Percentiles rank a stretch among this genome's conserved stretches.
phyloP scores from a whole-genome alignment of 2,888 invertebrate genomes.

The Plutella xylostella region DNA sequence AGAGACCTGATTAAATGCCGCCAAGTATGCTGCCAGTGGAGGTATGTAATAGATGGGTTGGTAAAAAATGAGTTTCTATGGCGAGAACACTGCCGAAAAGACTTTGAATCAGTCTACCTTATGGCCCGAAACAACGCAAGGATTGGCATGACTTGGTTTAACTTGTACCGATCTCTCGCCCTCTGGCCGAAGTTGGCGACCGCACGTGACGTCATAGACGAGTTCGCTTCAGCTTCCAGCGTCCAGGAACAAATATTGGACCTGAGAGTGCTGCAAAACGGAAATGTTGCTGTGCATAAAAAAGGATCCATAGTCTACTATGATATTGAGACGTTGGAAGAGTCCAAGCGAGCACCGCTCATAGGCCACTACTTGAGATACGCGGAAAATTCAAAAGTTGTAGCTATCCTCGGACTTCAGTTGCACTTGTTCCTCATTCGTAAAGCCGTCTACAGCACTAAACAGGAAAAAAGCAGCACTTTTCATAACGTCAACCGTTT shows the following conservation, averaged over 20 bases:
- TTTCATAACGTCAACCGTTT: slow-evolving; percentile 35
- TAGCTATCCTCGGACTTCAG: slow-evolving; percentile 27
- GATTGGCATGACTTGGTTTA: slow-evolving; percentile 29
- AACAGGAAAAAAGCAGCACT: slow-evolving; percentile 19
- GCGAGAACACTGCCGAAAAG: slow-evolving; percentile 29
- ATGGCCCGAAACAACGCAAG: slow-evolving; percentile 29
- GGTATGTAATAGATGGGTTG: slow-evolving; percentile 34
- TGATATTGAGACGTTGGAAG: slow-evolving; percentile 30
- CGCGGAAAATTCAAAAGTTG: slow-evolving; percentile 30
- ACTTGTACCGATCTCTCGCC: slow-evolving; percentile 40
- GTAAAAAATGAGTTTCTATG: slow-evolving; percentile 30
- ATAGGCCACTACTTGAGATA: slow-evolving; percentile 35
- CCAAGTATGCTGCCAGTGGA: slow-evolving; percentile 39
- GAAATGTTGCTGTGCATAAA: slow-evolving; percentile 38
- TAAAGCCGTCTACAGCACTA: slow-evolving; percentile 22
- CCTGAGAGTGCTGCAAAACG: slow-evolving; percentile 31
- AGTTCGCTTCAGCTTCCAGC: slow-evolving; percentile 36
- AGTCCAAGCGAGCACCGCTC: slow-evolving; percentile 22
- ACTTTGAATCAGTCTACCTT: slow-evolving; percentile 28
- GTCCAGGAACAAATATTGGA: slow-evolving; percentile 32
- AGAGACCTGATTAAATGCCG: slow-evolving; percentile 35
- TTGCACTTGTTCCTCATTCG: slow-evolving; percentile 30
- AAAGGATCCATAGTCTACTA: slow-evolving; percentile 34
- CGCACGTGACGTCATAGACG: slow-evolving; percentile 34
- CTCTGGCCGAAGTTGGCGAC: slow-evolving; percentile 35